Evolutionary conservation across 2,888 invertebrate species (phyloP), one percentile per base, ranked within the genome.

Genomic region (Lapara coniferarum): DNA sequence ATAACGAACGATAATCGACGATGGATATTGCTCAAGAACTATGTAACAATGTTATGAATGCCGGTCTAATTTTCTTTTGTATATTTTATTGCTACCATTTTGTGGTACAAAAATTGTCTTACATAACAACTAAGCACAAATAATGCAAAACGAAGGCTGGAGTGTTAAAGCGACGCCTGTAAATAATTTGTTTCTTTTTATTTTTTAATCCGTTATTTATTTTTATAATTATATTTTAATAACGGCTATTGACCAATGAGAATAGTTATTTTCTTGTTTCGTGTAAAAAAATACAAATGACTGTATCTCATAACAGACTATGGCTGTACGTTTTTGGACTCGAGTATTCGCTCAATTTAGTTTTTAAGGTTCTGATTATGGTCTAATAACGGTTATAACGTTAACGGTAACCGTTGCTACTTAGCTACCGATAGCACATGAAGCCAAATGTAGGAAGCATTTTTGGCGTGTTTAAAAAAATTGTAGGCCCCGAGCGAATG

Each of bases 21-120:
- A 63, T 19, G 49, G 6, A 46, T 66, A 80, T 85, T 88, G 88
- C 88, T 87, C 88, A 88, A 87, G 78, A 82, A 82, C 81, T 81
- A 81, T 63, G 63, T 63, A 63, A 83, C 83, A 81, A 80, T 78
- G 82, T 78, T 83, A 80, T 82, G 81, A 82, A 81, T 81, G 83
- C 78, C 84, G 85, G 83, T 85, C 84, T 85, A 85, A 85, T 81
- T 74, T 78, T 77, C 76, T 74, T 74, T 74, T 73, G 70, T 75
- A 66, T 75, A 72, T 71, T 74, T 76, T 75, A 56, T 69, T 71
- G 69, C 72, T 70, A 74, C 70, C 68, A 44, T 66, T 53, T 46
- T 66, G 37, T 53, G 53, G 30, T 30, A 66, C n/a, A 37, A 16
- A 66, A 66, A 14, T 52, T 66, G n/a, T 25, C 14, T 25, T 30